Evolutionary conservation across 2,113 vertebrate genomes (phyloP).

Genomic region (Ceyx cyanopectus): DNA sequence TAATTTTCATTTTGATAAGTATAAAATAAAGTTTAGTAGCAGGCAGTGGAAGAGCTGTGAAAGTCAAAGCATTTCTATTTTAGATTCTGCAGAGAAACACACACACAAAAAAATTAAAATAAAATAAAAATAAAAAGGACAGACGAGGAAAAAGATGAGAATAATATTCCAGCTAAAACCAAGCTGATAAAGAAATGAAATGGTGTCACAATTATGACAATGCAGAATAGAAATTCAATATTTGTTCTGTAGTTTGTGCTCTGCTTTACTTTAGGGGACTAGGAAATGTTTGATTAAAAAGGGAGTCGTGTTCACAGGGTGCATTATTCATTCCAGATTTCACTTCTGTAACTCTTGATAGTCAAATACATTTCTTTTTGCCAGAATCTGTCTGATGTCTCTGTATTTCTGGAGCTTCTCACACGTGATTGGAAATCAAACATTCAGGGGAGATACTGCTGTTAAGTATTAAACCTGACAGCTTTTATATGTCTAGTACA

Average conservation of each 20-base stretch:
- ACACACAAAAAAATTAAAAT: not conserved
- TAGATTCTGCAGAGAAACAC: not conserved
- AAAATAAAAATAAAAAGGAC: not conserved
- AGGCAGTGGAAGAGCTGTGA: not conserved
- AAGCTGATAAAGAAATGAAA: not conserved
- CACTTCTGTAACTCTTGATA: not conserved
- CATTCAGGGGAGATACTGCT: constrained; percentile 6
- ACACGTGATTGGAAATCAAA: constrained; percentile 36
- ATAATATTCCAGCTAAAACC: not conserved
- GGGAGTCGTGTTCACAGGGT: not conserved
- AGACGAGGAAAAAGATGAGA: not conserved
- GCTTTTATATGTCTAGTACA: constrained; percentile 20
- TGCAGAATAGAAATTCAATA: not conserved
- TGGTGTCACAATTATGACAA: not conserved
- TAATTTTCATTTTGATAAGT: not conserved
- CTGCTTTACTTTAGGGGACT: not conserved
- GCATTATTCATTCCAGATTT: not conserved
- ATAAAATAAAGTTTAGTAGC: not conserved
- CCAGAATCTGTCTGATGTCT: not conserved
- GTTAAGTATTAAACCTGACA: constrained; percentile 38
- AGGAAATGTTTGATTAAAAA: constrained; percentile 1
- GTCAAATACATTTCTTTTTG: not conserved
- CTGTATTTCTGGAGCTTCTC: not conserved
- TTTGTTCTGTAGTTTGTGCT: not conserved
- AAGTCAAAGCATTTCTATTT: not conserved